Conservation (phyloP, 1,140 invertebrate species). For the Drosophila takahashii region DNA sequence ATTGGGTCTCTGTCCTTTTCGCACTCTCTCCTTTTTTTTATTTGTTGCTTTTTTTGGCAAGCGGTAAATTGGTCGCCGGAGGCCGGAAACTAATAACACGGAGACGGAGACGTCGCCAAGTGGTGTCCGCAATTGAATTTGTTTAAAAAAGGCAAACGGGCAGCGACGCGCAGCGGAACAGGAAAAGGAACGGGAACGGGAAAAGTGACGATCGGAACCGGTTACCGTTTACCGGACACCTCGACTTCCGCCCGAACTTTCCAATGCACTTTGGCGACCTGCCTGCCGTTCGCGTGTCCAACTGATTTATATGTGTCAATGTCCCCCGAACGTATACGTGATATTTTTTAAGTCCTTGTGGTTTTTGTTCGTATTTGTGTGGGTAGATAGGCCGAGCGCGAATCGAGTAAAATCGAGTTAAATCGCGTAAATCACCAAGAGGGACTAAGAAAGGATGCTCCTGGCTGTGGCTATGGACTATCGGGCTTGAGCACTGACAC, state of each 20-base stretch:
- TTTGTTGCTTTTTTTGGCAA: conserved; percentile 41
- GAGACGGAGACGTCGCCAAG: conserved; percentile 46
- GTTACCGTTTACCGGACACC: conserved; percentile 85
- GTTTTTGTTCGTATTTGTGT: conserved; percentile 1
- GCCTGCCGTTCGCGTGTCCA: conserved; percentile 62
- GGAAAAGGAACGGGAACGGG: conserved; percentile 83
- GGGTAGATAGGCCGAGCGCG: conserved; percentile 33
- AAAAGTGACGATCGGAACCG: conserved; percentile 85
- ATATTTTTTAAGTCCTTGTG: conserved; percentile 14
- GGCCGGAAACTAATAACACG: conserved; percentile 78
- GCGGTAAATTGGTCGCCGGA: conserved; percentile 67
- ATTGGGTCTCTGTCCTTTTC: conserved; percentile 17
- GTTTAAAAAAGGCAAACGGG: conserved; percentile 55
- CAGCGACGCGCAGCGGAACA: conserved; percentile 50
- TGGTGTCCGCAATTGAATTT: conserved; percentile 71
- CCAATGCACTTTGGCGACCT: conserved; percentile 73
- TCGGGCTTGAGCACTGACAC: conserved; percentile 68
- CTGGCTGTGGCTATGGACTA: conserved; percentile 19
- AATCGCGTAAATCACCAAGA: conserved; percentile 56
- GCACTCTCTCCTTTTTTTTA: conserved; percentile 3
- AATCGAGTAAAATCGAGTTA: neutral
- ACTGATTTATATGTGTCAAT: conserved; percentile 76
- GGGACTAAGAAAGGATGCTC: conserved; percentile 53
- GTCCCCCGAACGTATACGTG: conserved; percentile 54
- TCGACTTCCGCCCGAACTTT: conserved; percentile 84